Evolutionary conservation across 2,113 vertebrate species (phyloP), one percentile per base, ranked within the genome.

Genomic region (Nannospalax galili): DNA sequence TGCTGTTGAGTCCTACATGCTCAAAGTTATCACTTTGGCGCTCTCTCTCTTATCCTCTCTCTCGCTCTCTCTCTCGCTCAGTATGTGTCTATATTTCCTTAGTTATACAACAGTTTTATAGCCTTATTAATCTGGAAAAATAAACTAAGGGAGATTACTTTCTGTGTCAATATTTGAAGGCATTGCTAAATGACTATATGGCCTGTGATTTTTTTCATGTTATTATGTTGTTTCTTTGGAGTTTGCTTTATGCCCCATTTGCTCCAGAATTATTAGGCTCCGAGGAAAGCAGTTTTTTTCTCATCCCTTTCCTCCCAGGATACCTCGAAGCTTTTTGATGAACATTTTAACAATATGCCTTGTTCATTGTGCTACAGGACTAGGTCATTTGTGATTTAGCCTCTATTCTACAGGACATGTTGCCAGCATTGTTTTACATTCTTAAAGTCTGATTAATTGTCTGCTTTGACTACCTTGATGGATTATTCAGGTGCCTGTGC

Each of bases 401-500:
- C 60, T 87, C 65, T 94, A 2, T 84, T 79, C 81, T 79, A 52
- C 28, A 20, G 22, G 56, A 82, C 48, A 72, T 64, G 79, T 79
- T n/a, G 56, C 94, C 74, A 60, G 75, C 65, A 37, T 58, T 64
- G 40, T 42, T 95, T 87, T 79, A 48, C 80, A 94, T 95, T 96
- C 75, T 90, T 52, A 40, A 92, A 92, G 64, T 81, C 94, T 92
- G 87, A 91, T 92, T 93, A 69, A 87, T 80, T 84, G 67, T 89
- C 87, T 60, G 72, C 10, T 79, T 84, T 94, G 90, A 72, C 70
- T 72, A 80, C 69, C 84, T 93, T 93, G 90, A 93, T 94, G 72
- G 90, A 92, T 96, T 93, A 95, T 84, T 84, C 84, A 64, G 86
- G 80, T 58, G 78, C 30, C 0, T 22, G 84, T 17, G 12, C 0